phyloP scores from a whole-genome alignment of 2,113 vertebrate species.

The Arenaria interpres region DNA sequence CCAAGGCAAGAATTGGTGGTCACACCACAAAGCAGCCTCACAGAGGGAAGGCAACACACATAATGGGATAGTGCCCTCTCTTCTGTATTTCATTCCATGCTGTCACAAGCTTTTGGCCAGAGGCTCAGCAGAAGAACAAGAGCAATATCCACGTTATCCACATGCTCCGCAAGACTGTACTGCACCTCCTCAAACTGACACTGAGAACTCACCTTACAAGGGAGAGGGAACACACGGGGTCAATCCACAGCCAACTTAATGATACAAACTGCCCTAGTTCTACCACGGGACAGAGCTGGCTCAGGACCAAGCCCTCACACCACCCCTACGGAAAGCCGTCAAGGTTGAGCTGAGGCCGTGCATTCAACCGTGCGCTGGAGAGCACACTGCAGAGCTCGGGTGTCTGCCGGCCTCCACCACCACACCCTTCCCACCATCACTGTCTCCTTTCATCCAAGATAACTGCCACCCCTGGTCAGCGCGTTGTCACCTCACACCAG shows the following conservation, averaged over 20 bases:
- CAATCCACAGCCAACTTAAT: neutral
- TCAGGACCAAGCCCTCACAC: neutral
- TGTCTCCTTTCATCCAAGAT: neutral
- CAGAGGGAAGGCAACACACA: neutral
- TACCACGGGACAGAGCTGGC: neutral
- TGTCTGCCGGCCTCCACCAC: neutral
- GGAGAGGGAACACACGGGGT: neutral
- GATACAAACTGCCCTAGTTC: neutral
- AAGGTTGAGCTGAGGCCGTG: too few relatives aligned
- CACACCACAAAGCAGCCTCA: neutral
- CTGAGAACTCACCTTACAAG: neutral
- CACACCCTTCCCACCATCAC: neutral
- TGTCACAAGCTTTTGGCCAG: neutral
- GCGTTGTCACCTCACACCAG: neutral
- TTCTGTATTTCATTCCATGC: neutral
- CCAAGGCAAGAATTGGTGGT: neutral
- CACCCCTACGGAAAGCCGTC: neutral
- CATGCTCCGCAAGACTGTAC: neutral
- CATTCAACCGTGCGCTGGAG: rapidly evolving
- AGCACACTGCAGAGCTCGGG: neutral
- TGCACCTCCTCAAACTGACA: neutral
- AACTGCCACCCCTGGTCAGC: too few relatives aligned
- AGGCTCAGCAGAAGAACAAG: too few relatives aligned
- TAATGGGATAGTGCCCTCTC: neutral
- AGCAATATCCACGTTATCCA: neutral